Percentiles rank a stretch among this genome's conserved stretches.
Conservation (phyloP, 2,888 invertebrate species). For the Hipparchia sbordonii region DNA sequence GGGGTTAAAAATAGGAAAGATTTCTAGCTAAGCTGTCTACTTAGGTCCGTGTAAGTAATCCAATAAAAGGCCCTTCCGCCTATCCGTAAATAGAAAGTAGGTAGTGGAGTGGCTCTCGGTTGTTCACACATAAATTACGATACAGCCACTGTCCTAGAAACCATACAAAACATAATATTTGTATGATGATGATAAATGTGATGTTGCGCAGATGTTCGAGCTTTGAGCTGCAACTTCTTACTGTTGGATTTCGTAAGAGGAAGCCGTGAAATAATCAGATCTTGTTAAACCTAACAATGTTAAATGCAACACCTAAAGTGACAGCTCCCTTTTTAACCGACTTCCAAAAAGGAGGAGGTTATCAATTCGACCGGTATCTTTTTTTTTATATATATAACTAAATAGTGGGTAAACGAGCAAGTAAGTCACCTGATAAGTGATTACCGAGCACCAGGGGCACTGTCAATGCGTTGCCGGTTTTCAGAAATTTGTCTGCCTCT, state of each 20-base stretch:
- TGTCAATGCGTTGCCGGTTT: too few relatives aligned
- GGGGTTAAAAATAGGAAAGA: neutral
- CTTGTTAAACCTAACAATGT: neutral
- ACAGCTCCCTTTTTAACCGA: too few relatives aligned
- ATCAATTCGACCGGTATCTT: too few relatives aligned
- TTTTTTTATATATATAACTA: too few relatives aligned
- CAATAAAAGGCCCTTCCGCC: conserved; percentile 19
- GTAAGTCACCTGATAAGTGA: too few relatives aligned
- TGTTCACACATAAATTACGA: conserved; percentile 14
- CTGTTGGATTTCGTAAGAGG: conserved; percentile 8
- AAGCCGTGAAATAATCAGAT: conserved; percentile 1
- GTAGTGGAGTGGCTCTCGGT: neutral
- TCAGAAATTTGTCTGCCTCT: too few relatives aligned
- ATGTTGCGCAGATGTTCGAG: conserved; percentile 1
- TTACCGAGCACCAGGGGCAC: too few relatives aligned
- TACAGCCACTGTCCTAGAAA: conserved; percentile 11
- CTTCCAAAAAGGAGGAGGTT: too few relatives aligned
- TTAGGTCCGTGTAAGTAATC: conserved; percentile 14
- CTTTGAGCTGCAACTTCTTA: neutral
- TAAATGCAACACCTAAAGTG: neutral
- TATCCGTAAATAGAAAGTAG: conserved; percentile 12
- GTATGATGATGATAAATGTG: conserved; percentile 15
- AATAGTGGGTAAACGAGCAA: too few relatives aligned
- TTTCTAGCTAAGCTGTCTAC: conserved; percentile 1
- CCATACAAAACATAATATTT: conserved; percentile 10